phyloP scores from a whole-genome alignment of 1,140 invertebrate genomes.

The Trypoxylus dichotomus region DNA sequence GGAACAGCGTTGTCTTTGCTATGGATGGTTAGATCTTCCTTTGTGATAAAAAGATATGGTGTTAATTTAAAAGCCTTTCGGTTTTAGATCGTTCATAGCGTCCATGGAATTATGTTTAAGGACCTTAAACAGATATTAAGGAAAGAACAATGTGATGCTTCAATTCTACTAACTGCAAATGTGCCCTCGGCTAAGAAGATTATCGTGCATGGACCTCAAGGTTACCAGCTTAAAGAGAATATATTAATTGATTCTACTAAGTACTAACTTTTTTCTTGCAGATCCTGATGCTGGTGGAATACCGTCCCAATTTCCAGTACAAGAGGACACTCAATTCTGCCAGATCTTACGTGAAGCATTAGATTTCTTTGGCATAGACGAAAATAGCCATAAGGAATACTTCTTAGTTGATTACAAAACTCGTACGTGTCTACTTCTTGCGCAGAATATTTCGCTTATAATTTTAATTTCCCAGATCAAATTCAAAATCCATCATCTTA shows the following conservation, averaged over 20 bases:
- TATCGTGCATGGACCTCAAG: conserved; percentile 92
- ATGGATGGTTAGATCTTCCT: conserved; percentile 77
- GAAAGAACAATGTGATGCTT: conserved; percentile 98
- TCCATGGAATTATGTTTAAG: conserved; percentile 99
- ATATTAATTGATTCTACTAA: not conserved
- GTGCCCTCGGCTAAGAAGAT: conserved; percentile 99
- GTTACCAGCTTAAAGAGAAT: conserved; percentile 42
- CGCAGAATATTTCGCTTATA: not conserved
- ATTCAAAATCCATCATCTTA: conserved; percentile 93
- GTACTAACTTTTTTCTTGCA: conserved; percentile 49
- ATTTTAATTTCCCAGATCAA: conserved; percentile 71
- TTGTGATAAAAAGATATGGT: not conserved
- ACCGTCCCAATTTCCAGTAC: conserved; percentile 96
- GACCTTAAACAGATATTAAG: conserved; percentile 98
- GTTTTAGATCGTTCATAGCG: conserved; percentile 86
- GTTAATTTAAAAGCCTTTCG: not conserved
- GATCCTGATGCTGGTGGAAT: conserved; percentile 90
- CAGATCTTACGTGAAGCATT: conserved; percentile 94
- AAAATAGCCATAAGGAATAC: conserved; percentile 85
- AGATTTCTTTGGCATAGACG: conserved; percentile 97
- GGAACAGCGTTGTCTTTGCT: conserved; percentile 91
- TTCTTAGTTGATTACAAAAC: conserved; percentile 98
- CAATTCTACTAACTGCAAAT: conserved; percentile 95
- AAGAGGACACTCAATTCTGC: conserved; percentile 98
- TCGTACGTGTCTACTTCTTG: conserved; percentile 67